A percentile compares a stretch with the other conserved stretches of the same genome.
These are phyloP conservation scores for Ginglymostoma cirratum DNA, from an alignment of 2,113 vertebrate genomes.

Conservation along the genomic window DNA sequence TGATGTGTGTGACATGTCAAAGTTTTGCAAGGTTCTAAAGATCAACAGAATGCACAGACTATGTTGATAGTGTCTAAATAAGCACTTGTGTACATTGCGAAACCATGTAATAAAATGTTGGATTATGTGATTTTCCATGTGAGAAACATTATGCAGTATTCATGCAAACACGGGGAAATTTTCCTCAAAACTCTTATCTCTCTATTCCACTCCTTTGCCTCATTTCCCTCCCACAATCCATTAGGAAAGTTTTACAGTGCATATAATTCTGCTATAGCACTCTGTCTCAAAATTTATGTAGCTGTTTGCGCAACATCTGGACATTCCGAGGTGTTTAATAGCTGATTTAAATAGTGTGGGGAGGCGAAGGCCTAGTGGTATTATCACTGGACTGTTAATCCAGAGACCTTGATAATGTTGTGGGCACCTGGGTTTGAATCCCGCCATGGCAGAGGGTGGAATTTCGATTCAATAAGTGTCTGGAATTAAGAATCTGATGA, in stretches of 20 bases:
- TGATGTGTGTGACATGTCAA: conserved; percentile 3
- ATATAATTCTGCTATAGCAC: neutral
- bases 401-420: too few relatives aligned
- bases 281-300: neutral
- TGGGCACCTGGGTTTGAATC: too few relatives aligned
- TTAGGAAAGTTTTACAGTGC: neutral
- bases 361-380: too few relatives aligned
- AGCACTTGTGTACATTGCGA: neutral
- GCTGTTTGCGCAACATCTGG: too few relatives aligned
- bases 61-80: conserved; percentile 24
- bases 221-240: too few relatives aligned
- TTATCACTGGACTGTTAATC: too few relatives aligned
- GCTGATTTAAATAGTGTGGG: too few relatives aligned
- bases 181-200: neutral
- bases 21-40: conserved; percentile 25
- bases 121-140: conserved; percentile 5
- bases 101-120: conserved; percentile 24
- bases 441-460: too few relatives aligned
- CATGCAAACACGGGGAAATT: neutral
- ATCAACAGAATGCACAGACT: neutral
- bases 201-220: too few relatives aligned
- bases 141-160: neutral
- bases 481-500: too few relatives aligned
- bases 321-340: too few relatives aligned
- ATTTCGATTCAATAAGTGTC: too few relatives aligned